These are phyloP conservation scores for Antrozous pallidus DNA, from an alignment of 2,797 vertebrate species.

Conservation along the genomic window DNA sequence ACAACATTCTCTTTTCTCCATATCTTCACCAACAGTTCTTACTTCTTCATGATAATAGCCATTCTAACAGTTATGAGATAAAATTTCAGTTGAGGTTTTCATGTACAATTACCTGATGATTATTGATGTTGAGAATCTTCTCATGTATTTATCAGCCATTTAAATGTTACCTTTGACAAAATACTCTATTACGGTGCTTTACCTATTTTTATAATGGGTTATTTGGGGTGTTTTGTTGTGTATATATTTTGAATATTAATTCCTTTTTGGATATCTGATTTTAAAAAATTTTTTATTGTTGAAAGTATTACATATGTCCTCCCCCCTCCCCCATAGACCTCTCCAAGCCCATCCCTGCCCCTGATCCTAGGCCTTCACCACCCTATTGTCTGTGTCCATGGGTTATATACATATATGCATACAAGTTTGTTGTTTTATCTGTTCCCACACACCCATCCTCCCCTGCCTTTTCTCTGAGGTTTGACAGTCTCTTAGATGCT, in stretches of 20 bases:
- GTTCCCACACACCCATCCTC: too few relatives aligned
- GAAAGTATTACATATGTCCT: too few relatives aligned
- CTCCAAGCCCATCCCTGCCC: too few relatives aligned
- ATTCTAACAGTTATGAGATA: too few relatives aligned
- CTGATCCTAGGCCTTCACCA: too few relatives aligned
- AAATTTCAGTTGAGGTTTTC: not conserved
- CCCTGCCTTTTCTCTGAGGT: too few relatives aligned
- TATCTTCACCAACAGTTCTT: not conserved
- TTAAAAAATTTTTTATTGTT: too few relatives aligned
- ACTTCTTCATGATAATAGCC: not conserved
- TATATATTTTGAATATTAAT: not conserved
- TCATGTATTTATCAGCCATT: not conserved
- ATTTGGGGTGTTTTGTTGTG: not conserved
- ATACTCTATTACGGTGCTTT: not conserved
- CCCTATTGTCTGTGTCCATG: too few relatives aligned
- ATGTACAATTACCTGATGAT: not conserved
- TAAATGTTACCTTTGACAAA: not conserved
- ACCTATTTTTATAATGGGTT: not conserved
- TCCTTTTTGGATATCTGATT: not conserved
- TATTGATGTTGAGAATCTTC: not conserved
- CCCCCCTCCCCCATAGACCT: too few relatives aligned
- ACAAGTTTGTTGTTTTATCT: too few relatives aligned
- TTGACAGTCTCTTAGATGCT: too few relatives aligned
- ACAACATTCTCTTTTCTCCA: not conserved
- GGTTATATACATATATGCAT: too few relatives aligned